Evolutionary conservation across 2,888 invertebrate genomes (phyloP).

Genomic region (Homarus gammarus): DNA sequence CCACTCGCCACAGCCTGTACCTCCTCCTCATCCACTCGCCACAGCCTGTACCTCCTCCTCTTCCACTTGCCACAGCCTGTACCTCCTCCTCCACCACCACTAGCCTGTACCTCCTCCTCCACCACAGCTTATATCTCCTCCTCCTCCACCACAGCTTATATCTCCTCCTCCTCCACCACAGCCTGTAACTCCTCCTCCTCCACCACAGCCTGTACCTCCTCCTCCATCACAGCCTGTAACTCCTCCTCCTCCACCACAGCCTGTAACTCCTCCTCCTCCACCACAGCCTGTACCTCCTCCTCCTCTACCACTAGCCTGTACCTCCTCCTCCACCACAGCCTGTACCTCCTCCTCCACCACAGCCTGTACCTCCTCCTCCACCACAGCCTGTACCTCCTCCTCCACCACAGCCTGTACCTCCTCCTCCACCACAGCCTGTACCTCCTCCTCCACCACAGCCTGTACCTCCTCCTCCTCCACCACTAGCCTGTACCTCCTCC

Average conservation of each 20-base stretch:
- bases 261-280: not conserved
- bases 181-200: not conserved
- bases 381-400: too few relatives aligned
- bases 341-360: not conserved
- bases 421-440: too few relatives aligned
- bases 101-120: not conserved
- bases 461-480: not conserved
- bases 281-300: not conserved
- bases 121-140: not conserved
- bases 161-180: not conserved
- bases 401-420: too few relatives aligned
- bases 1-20: too few relatives aligned
- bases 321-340: not conserved
- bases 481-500: not conserved
- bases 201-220: not conserved
- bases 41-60: not conserved
- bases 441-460: not conserved
- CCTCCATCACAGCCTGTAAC: not conserved
- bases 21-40: not conserved
- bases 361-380: too few relatives aligned
- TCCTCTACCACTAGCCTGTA: not conserved
- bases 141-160: not conserved
- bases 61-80: not conserved
- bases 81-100: too few relatives aligned
- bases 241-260: not conserved